These are phyloP conservation scores for Neocrepidodera transversa DNA, from an alignment of 2,888 invertebrate species.

Conservation along the genomic window DNA sequence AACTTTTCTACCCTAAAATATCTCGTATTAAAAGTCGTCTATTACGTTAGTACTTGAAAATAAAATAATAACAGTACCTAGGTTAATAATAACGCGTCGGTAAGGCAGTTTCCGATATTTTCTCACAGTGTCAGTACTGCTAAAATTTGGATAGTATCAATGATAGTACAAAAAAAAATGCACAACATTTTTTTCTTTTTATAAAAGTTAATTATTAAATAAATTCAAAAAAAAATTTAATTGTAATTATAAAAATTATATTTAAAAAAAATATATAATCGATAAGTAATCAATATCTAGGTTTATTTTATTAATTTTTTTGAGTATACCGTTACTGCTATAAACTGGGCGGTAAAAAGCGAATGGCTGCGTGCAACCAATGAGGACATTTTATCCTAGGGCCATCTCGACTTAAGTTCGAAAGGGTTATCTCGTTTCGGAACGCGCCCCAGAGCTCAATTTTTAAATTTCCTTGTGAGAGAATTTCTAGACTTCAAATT, in stretches of 20 bases:
- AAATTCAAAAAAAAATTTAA: not conserved
- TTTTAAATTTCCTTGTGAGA: not conserved
- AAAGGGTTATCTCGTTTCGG: slow-evolving; percentile 14
- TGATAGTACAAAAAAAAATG: not conserved
- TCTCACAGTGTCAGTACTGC: slow-evolving; percentile 35
- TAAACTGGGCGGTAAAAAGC: slow-evolving; percentile 8
- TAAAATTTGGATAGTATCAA: not conserved
- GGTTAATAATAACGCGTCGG: slow-evolving; percentile 4
- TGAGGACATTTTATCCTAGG: slow-evolving; percentile 32
- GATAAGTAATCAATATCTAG: too few species aligned
- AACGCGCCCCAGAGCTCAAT: not conserved
- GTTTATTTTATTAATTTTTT: too few species aligned
- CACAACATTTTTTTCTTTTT: too few species aligned
- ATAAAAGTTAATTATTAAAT: too few species aligned
- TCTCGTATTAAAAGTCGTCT: slow-evolving; percentile 1
- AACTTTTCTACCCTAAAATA: not conserved
- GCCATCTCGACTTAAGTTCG: slow-evolving; percentile 29
- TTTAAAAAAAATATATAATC: too few species aligned
- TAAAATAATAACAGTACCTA: slow-evolving; percentile 11
- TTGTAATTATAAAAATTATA: too few species aligned
- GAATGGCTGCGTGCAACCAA: slow-evolving; percentile 30
- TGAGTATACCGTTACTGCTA: not conserved
- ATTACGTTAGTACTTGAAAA: slow-evolving; percentile 4
- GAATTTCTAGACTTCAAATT: too few species aligned
- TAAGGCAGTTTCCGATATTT: slow-evolving; percentile 30